Base-by-base conservation (phyloP, 2,888 invertebrate genomes). In the Amorpha juglandis region DNA sequence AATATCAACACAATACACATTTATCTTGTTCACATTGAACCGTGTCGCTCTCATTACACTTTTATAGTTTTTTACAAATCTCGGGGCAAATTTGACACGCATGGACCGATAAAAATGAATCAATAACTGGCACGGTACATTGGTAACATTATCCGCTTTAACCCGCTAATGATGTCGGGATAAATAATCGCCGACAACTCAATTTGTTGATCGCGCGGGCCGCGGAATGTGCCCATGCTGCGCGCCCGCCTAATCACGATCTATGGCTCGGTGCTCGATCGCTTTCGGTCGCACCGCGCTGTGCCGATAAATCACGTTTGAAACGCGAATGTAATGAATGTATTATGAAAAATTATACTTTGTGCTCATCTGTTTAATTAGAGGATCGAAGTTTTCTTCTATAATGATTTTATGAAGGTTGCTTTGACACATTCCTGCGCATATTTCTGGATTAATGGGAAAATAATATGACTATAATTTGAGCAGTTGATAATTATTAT, bases 111-210 rank as follows among this genome's bases (percentile, higher is more conserved):
- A 52, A 67, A 71, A 74, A 77, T 77, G 79, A 79, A 78, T 79
- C 78, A 78, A 78, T 76, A 74, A 72, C 65, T 71, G 27, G 14
- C 55, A 48, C 33, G 51, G 38, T 52, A 16, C 51, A 58, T 35
- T 62, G 51, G 53, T 62, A 66, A 63, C 53, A 66, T 66, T 66
- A 71, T 70, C 70, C 70, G 75, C 71, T 78, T 75, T 72, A 76
- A 75, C 79, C 74, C 73, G 69, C 77, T 80, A 82, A 80, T 81
- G 83, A 78, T 76, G 78, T 70, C 78, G 75, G 71, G 77, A 78
- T 84, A 82, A 84, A 85, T 86, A 85, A 86, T 85, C 78, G 82
- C 78, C 71, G 80, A 84, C 78, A 74, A 84, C 84, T 86, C 84
- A 85, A 86, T 87, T 85, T 82, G 82, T 81, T 76, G 71, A 62